Evolutionary conservation across 35 echinoderm and acorn worm species (phyloP).

Genomic region (Heliocidaris tuberculata): DNA sequence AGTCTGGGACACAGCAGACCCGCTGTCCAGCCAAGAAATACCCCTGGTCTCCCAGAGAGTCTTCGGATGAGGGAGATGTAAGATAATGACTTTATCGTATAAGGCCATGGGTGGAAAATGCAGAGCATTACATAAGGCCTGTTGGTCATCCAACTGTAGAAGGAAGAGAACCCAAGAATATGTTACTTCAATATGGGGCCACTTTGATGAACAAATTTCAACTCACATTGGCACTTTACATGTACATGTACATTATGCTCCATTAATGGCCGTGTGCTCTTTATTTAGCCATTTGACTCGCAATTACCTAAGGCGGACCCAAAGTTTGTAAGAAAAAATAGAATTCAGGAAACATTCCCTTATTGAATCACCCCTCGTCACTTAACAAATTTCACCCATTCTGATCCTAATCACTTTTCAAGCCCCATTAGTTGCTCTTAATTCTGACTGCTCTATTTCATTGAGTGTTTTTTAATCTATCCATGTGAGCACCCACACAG

Average conservation of each 20-base stretch:
- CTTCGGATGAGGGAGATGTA: too few relatives aligned
- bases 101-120: too few relatives aligned
- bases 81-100: too few relatives aligned
- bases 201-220: neutral
- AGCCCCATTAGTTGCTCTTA: neutral
- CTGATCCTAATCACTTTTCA: neutral
- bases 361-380: constrained; percentile 2
- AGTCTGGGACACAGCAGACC: too few relatives aligned
- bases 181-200: too few relatives aligned
- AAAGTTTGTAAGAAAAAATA: neutral
- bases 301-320: neutral
- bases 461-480: neutral
- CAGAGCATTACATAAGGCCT: too few relatives aligned
- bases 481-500: neutral
- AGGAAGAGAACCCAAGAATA: too few relatives aligned
- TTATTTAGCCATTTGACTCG: neutral
- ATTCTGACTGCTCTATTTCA: neutral
- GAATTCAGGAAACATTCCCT: neutral
- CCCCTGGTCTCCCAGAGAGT: too few relatives aligned
- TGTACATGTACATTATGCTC: neutral
- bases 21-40: too few relatives aligned
- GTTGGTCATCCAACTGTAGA: too few relatives aligned
- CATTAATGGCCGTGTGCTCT: neutral
- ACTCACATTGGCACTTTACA: neutral
- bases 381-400: neutral